Conservation (phyloP, 1,140 invertebrate species). For the Cepaea nemoralis region DNA sequence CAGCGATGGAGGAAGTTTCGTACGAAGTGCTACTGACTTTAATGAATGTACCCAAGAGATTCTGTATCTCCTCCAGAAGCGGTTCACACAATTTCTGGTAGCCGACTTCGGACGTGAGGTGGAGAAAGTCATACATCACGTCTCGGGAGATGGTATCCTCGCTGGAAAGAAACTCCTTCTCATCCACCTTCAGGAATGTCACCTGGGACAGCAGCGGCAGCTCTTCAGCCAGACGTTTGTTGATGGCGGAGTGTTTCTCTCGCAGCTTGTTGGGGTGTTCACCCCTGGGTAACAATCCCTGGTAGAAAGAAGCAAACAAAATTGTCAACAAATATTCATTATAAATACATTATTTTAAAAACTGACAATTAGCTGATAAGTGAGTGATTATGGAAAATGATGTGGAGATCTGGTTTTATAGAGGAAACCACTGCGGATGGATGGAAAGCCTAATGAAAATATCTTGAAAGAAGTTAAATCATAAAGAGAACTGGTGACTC, state of each 20-base stretch:
- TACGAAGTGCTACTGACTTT: conserved; percentile 64
- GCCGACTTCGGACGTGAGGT: conserved; percentile 82
- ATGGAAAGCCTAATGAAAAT: no score
- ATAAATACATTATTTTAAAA: no score
- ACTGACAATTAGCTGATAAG: no score
- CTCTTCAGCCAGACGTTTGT: conserved; percentile 79
- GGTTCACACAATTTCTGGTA: conserved; percentile 78
- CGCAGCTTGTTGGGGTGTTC: conserved; percentile 84
- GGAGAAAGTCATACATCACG: conserved; percentile 91
- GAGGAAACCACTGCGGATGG: no score
- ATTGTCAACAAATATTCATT: no score
- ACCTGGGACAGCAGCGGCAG: conserved; percentile 76
- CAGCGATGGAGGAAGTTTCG: conserved; percentile 56
- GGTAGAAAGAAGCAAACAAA: conserved; percentile 43
- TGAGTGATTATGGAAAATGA: no score
- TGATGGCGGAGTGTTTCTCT: conserved; percentile 82
- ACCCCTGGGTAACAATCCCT: conserved; percentile 87
- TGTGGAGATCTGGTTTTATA: no score
- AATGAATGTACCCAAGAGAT: conserved; percentile 64
- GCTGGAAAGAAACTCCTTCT: conserved; percentile 79
- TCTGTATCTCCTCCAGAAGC: conserved; percentile 68
- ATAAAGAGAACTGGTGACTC: no score
- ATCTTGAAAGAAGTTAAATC: no score
- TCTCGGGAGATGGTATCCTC: conserved; percentile 86
- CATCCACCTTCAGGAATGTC: conserved; percentile 76